These are phyloP conservation scores for Delichon dasypus DNA, from an alignment of 2,797 vertebrate genomes.

Conservation along the genomic window DNA sequence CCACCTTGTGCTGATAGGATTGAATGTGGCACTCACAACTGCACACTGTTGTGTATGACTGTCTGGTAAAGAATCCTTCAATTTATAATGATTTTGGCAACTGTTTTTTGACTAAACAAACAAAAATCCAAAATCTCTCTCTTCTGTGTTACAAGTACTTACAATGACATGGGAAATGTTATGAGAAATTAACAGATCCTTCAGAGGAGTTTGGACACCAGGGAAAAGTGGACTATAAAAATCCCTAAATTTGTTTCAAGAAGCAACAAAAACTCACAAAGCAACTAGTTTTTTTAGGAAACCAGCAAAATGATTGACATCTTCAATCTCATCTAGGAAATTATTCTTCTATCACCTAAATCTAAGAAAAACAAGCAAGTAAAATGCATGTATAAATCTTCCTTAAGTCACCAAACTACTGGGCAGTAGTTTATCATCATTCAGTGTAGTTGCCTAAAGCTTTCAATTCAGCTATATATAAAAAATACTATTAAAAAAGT, in stretches of 20 bases:
- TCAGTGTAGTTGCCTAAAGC: background rate
- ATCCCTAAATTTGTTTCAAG: background rate
- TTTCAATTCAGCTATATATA: background rate
- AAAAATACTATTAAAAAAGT: background rate
- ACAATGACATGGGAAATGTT: background rate
- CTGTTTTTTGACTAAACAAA: background rate
- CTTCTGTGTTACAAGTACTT: background rate
- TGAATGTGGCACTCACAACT: background rate
- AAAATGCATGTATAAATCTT: background rate
- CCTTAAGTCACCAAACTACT: background rate
- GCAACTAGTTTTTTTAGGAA: background rate
- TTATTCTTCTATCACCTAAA: background rate
- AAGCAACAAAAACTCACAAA: background rate
- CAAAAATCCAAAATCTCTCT: background rate
- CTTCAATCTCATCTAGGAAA: background rate
- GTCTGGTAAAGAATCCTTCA: background rate
- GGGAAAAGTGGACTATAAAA: background rate
- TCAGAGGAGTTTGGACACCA: background rate
- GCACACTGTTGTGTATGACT: background rate
- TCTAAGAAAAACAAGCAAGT: background rate
- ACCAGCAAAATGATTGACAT: background rate
- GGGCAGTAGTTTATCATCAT: background rate
- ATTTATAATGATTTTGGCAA: background rate
- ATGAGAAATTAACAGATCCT: background rate
- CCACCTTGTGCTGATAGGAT: background rate